These are phyloP conservation scores for Anticlea derivata DNA, from an alignment of 2,888 invertebrate genomes.

Conservation along the genomic window DNA sequence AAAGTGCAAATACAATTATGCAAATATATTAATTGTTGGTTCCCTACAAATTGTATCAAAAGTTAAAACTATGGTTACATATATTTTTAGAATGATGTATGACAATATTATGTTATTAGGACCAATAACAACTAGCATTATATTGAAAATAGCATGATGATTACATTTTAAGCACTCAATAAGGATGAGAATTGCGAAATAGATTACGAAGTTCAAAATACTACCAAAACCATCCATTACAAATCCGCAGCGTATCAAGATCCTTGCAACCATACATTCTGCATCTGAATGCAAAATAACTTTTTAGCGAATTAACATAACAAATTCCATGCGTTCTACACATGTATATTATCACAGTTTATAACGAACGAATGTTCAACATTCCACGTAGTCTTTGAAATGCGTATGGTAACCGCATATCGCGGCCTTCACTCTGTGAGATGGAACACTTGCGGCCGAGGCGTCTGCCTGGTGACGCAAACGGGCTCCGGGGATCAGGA, in stretches of 20 bases:
- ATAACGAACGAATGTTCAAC: conserved; percentile 24
- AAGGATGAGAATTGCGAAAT: conserved; percentile 1
- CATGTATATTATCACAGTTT: conserved; percentile 34
- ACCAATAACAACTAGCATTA: too few relatives aligned
- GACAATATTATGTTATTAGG: background rate
- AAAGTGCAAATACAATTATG: too few relatives aligned
- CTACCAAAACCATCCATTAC: conserved; percentile 3
- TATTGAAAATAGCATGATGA: conserved; percentile 4
- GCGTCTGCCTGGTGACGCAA: conserved; percentile 37
- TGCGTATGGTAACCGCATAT: background rate
- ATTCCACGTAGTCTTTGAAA: conserved; percentile 21
- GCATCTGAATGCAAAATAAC: conserved; percentile 10
- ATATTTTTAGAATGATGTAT: background rate
- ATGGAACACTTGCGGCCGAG: conserved; percentile 41
- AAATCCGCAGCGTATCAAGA: conserved; percentile 1
- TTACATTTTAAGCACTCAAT: conserved; percentile 9
- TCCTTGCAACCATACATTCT: conserved; percentile 5
- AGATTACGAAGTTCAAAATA: conserved; percentile 2
- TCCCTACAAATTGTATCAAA: background rate
- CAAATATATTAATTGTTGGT: background rate
- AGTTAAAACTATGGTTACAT: background rate
- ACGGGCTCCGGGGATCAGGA: conserved; percentile 52
- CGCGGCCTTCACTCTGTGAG: conserved; percentile 39
- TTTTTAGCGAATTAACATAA: conserved; percentile 16
- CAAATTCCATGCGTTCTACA: conserved; percentile 19